These are phyloP conservation scores for Condylura cristata DNA, from an alignment of 2,113 vertebrate genomes.

Conservation along the genomic window DNA sequence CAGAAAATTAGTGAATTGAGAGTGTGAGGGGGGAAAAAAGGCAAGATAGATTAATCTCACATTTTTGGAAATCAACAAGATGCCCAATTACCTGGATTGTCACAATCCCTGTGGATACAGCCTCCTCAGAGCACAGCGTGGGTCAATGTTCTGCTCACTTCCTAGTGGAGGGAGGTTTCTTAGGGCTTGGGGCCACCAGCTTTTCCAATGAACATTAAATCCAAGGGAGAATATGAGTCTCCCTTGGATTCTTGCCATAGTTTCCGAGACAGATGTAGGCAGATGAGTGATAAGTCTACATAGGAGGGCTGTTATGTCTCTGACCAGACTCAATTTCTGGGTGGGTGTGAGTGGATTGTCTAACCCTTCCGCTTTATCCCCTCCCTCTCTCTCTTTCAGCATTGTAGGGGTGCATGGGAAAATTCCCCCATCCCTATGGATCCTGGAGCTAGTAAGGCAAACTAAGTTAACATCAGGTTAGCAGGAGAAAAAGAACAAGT, in stretches of 20 bases:
- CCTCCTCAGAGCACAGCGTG: neutral
- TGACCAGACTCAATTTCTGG: neutral
- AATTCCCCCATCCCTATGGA: no score
- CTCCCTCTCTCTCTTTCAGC: no score
- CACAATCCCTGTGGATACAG: neutral
- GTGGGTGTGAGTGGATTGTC: neutral
- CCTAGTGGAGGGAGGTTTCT: neutral
- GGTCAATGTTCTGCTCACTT: neutral
- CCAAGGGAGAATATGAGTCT: no score
- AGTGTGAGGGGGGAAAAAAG: neutral
- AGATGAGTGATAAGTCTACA: neutral
- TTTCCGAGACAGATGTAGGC: neutral
- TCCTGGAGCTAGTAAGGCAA: no score
- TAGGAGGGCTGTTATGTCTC: neutral
- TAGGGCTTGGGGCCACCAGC: neutral
- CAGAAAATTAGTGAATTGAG: neutral
- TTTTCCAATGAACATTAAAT: neutral
- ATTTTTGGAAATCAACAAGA: neutral
- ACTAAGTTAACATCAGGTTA: no score
- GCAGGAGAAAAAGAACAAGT: no score
- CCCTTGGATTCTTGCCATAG: neutral
- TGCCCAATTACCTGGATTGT: neutral
- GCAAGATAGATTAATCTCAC: neutral
- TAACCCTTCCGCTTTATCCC: neutral
- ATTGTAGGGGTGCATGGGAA: no score